Evolutionary conservation across 1,140 invertebrate genomes (phyloP).

Genomic region (Polypedilum vanderplanki): DNA sequence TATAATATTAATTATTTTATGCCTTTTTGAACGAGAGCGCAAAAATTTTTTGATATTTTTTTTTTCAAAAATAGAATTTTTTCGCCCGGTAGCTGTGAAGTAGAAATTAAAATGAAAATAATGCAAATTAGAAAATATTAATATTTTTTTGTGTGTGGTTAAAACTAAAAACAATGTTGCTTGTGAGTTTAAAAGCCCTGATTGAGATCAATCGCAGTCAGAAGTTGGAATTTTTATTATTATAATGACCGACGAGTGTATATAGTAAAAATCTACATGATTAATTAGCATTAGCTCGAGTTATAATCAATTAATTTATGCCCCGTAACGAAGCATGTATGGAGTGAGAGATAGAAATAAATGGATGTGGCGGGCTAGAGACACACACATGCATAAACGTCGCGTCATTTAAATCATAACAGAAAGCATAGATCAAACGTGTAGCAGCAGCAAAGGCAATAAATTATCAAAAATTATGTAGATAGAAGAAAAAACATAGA

Average conservation of each 20-base stretch:
- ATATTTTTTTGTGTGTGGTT: no score
- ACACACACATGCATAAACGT: constrained; percentile 10
- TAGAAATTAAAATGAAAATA: no score
- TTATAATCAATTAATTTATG: constrained; percentile 28
- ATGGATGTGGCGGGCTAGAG: background rate
- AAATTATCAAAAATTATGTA: background rate
- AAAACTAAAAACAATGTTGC: no score
- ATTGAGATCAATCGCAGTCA: no score
- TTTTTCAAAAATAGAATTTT: background rate
- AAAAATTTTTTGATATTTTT: constrained; percentile 1
- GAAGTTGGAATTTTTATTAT: constrained; percentile 4
- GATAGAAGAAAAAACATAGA: background rate
- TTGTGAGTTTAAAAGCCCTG: no score
- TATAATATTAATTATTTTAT: constrained; percentile 26
- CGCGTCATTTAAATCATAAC: constrained; percentile 18
- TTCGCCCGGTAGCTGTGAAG: background rate
- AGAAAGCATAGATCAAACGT: constrained; percentile 11
- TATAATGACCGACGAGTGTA: background rate
- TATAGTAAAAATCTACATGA: background rate
- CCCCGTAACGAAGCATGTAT: background rate
- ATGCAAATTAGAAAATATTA: no score
- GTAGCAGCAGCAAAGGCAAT: constrained; percentile 10
- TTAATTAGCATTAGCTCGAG: constrained; percentile 26
- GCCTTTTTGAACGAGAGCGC: background rate
- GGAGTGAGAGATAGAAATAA: no score